phyloP scores from a whole-genome alignment of 1,140 invertebrate species.

The Oreohelix idahoensis region DNA sequence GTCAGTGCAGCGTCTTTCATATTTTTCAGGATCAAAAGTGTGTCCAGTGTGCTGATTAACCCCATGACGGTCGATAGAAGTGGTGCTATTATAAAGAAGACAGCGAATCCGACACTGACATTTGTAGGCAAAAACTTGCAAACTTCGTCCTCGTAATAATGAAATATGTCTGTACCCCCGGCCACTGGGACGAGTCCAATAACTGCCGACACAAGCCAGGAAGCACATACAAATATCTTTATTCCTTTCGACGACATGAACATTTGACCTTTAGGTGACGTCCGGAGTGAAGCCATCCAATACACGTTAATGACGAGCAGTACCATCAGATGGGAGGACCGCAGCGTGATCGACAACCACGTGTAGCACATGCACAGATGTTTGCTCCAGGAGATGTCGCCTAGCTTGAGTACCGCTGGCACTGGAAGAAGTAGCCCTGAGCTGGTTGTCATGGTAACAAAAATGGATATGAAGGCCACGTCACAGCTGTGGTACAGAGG shows the following conservation, averaged over 20 bases:
- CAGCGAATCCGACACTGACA: conserved; percentile 45
- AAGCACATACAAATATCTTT: conserved; percentile 45
- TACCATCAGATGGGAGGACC: conserved; percentile 47
- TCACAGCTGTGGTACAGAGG: conserved; percentile 55
- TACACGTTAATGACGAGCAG: conserved; percentile 50
- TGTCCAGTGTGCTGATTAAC: conserved; percentile 48
- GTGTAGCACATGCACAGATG: conserved; percentile 43
- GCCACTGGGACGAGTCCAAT: conserved; percentile 51
- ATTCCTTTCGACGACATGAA: conserved; percentile 52
- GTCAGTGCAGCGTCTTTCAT: conserved; percentile 49
- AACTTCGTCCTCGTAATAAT: conserved; percentile 18
- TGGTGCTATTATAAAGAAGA: conserved; percentile 53
- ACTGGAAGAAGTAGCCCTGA: conserved; percentile 48
- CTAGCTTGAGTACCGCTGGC: conserved; percentile 42
- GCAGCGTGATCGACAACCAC: conserved; percentile 50
- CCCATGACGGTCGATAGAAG: conserved; percentile 43
- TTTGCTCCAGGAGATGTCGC: conserved; percentile 36
- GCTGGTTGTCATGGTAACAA: conserved; percentile 50
- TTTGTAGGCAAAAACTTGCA: conserved; percentile 54
- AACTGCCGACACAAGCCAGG: conserved; percentile 51
- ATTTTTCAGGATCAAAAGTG: conserved; percentile 47
- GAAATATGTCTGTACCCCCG: conserved; percentile 31
- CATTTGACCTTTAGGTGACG: conserved; percentile 44
- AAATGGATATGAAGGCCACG: conserved; percentile 51
- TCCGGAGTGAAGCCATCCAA: conserved; percentile 52